Evolutionary conservation across 2,113 vertebrate species (phyloP), one percentile per base, ranked within the genome.

Genomic region (Alethe castanea): DNA sequence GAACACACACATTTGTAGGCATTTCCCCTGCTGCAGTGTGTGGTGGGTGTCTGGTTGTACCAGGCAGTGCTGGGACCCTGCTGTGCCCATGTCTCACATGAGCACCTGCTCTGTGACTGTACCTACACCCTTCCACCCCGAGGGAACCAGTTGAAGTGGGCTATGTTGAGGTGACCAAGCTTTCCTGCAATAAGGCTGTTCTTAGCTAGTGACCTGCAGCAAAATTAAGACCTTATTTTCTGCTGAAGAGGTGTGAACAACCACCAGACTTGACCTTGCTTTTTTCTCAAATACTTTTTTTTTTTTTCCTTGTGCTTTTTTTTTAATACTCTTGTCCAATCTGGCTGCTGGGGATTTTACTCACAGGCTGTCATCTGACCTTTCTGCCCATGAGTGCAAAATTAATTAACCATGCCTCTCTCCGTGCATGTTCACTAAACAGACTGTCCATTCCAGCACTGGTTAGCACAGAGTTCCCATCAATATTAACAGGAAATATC

Each of bases 331-430:
- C 11, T 67, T 90, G 60, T 67, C 69, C 53, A 74, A 11, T 65
- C 31, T 84, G 44, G 12, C 76, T 92, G 72, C 44, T 90, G 83
- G 35, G 56, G 69, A 65, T 84, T 84, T 88, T 56, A 56, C 44
- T 95, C 53, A 25, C 38, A 44, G n/a, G 45, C 56, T 96, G 90
- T 71, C 74, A 88, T 48, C 57, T 74, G 90, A 92, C 90, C 83
- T 84, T 80, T 86, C 67, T 94, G 82, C 64, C 56, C 76, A 84
- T 0, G 2, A 50, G 69, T 81, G 69, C 56, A 67, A 81, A 86
- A 92, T 81, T 90, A 93, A 95, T 95, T 95, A 93, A 84, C 74
- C 82, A 61, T n/a, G 72, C 79, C 65, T 80, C 76, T 90, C 79
- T 86, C 67, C 44, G 31, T 42, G 44, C 54, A 8, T 36, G 76